Conservation (phyloP, 2,113 vertebrate species). For the Pseudolaguvia tuberculata region DNA sequence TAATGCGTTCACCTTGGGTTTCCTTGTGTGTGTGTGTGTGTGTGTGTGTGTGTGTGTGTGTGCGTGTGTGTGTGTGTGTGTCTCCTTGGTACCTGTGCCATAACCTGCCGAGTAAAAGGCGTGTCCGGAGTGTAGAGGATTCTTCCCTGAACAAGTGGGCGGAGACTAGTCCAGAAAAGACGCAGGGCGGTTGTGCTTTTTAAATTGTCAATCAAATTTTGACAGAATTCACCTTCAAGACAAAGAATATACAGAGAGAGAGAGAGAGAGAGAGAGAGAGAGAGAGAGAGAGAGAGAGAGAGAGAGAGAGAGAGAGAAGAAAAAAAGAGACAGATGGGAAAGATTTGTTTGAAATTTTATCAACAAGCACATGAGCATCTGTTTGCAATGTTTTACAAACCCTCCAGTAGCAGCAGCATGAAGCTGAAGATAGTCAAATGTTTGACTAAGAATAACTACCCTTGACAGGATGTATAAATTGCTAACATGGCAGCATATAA, state of each 20-base stretch:
- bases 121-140: constrained; percentile 89
- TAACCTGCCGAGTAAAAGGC: constrained; percentile 74
- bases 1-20: neutral
- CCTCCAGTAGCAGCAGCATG: too few species aligned
- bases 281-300: too few species aligned
- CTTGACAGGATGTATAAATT: constrained; percentile 14
- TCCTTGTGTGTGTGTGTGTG: neutral
- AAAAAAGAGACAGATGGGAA: neutral
- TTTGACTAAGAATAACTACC: constrained; percentile 23
- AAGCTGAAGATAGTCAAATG: neutral
- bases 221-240: constrained; percentile 81
- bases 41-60: neutral
- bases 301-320: neutral
- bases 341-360: neutral
- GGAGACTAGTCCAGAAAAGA: constrained; percentile 85
- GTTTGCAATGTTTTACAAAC: neutral
- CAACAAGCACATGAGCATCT: constrained; percentile 17
- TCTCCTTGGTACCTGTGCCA: constrained; percentile 75
- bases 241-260: constrained; percentile 4
- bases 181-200: constrained; percentile 80
- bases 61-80: neutral
- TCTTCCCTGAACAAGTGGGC: constrained; percentile 84
- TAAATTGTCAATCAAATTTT: constrained; percentile 78
- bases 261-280: too few species aligned
- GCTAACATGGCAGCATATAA: constrained; percentile 5